phyloP scores from a whole-genome alignment of 2,113 vertebrate species.

The Glaucomys volans region DNA sequence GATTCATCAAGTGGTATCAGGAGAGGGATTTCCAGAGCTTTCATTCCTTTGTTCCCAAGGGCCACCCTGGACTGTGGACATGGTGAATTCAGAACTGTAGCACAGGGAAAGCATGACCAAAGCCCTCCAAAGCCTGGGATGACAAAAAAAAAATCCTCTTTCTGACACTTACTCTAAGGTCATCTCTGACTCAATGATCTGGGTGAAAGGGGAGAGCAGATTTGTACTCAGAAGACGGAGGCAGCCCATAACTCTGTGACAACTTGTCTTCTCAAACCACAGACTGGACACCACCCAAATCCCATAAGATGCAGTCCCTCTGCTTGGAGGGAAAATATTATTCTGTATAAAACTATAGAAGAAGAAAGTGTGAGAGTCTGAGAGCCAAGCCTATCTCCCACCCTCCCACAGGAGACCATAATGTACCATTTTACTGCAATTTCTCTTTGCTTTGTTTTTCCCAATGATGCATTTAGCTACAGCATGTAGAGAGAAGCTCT shows the following conservation, averaged over 20 bases:
- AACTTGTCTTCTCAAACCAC: neutral
- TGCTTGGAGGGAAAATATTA: neutral
- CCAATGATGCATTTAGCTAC: constrained; percentile 74
- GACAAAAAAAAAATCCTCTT: neutral
- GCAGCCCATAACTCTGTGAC: neutral
- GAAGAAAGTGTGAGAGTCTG: constrained; percentile 27
- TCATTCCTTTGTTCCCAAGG: neutral
- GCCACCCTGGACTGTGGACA: accelerated
- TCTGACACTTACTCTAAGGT: neutral
- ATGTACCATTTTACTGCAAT: constrained; percentile 68
- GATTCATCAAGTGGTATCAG: neutral
- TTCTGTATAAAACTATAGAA: neutral
- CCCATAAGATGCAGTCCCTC: neutral
- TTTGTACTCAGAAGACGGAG: neutral
- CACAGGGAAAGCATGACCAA: neutral
- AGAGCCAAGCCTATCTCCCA: neutral
- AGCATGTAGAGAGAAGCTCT: constrained; percentile 60
- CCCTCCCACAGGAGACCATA: constrained; percentile 16
- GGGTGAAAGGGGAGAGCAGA: neutral
- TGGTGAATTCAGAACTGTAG: neutral
- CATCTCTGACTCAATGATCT: neutral
- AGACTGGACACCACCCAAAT: neutral
- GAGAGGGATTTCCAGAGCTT: neutral
- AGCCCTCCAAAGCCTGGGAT: neutral
- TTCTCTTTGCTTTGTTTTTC: constrained; percentile 75